A percentile compares a stretch with the other conserved stretches of the same genome.
Conservation (phyloP, 2,113 vertebrate species). For the Takifugu flavidus region DNA sequence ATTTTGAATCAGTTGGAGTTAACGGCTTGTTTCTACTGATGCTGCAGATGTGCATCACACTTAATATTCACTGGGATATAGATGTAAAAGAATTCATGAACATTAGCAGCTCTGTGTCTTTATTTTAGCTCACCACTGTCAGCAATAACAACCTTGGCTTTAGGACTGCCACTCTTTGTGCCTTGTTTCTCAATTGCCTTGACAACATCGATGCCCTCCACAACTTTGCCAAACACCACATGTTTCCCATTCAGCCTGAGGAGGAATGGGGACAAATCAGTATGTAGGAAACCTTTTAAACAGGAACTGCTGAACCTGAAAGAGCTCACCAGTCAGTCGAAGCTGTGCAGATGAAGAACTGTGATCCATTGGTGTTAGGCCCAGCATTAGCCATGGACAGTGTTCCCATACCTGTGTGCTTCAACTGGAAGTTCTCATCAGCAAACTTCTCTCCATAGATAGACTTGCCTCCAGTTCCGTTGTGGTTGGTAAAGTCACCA, state of each 20-base stretch:
- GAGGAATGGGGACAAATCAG: constrained; percentile 15
- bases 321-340: constrained; percentile 82
- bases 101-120: not conserved
- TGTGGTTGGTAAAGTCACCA: too few relatives aligned
- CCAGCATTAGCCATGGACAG: constrained; percentile 97
- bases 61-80: not conserved
- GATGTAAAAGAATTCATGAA: not conserved
- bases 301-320: not conserved
- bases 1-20: not conserved
- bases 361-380: constrained; percentile 91
- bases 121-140: constrained; percentile 77
- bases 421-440: constrained; percentile 92
- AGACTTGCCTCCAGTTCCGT: not conserved
- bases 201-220: constrained; percentile 81
- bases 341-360: constrained; percentile 94
- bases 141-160: constrained; percentile 79
- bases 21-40: constrained; percentile 1
- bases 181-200: constrained; percentile 79
- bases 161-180: constrained; percentile 74
- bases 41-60: not conserved
- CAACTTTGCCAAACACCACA: constrained; percentile 86
- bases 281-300: not conserved
- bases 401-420: constrained; percentile 81
- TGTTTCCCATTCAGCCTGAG: constrained; percentile 91
- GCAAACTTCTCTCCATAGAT: constrained; percentile 90